Conservation (phyloP, 2,113 vertebrate species). For the Nipponia nippon region DNA sequence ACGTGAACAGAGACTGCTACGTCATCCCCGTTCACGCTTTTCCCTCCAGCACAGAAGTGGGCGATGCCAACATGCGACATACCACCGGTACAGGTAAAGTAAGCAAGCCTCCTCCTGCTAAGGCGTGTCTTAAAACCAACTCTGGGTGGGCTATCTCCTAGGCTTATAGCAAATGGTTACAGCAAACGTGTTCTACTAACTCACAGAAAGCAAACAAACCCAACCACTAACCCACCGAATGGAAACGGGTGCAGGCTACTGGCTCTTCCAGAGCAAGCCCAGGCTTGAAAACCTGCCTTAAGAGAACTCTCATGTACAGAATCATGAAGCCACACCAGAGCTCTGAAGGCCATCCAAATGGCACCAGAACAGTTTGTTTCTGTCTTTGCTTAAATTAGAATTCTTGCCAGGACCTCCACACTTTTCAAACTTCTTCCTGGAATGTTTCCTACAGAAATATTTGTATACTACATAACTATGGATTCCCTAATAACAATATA, state of each 20-base stretch:
- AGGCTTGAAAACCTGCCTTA: not conserved
- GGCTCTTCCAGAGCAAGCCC: not conserved
- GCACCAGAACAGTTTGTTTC: not conserved
- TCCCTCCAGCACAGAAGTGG: not conserved
- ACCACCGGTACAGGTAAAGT: not conserved
- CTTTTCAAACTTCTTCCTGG: not conserved
- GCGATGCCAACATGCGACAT: not conserved
- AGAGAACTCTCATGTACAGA: not conserved
- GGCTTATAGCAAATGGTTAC: not conserved
- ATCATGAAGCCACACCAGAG: not conserved
- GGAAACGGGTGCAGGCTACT: not conserved
- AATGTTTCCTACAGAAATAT: not conserved
- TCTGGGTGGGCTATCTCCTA: not conserved
- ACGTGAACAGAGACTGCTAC: fast-evolving
- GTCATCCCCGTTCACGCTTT: not conserved
- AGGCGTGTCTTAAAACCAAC: not conserved
- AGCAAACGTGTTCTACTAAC: not conserved
- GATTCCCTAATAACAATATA: not conserved
- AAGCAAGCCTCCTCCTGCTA: not conserved
- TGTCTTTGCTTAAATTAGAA: not conserved
- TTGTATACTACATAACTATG: not conserved
- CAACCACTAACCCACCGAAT: not conserved
- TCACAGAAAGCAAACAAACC: not conserved
- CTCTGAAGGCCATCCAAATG: not conserved
- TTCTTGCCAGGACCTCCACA: not conserved